Percentiles rank a stretch among this genome's conserved stretches.
phyloP scores from a whole-genome alignment of 1,140 invertebrate genomes.

The Mycetomoellerius zeteki region DNA sequence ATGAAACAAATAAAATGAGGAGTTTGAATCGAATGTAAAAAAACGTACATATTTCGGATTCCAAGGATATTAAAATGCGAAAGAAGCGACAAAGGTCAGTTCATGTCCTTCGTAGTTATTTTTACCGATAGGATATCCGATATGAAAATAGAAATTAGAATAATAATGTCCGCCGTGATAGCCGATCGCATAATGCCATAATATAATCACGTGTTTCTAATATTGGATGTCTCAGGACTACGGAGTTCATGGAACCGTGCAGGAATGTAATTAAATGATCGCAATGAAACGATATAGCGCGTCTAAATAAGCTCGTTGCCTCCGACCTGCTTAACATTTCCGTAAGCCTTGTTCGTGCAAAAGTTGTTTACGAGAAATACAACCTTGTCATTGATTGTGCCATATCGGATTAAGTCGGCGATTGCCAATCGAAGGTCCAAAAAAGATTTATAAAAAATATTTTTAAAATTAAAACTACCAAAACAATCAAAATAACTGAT shows the following conservation, averaged over 20 bases:
- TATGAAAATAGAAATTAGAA: conserved; percentile 64
- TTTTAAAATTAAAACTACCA: not conserved
- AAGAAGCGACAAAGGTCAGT: conserved; percentile 56
- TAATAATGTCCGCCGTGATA: conserved; percentile 11
- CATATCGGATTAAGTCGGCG: not conserved
- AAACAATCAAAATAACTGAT: not conserved
- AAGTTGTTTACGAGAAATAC: conserved; percentile 7
- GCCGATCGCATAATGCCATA: conserved; percentile 2
- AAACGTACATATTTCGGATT: conserved; percentile 25
- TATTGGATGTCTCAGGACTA: not conserved
- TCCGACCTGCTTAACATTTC: conserved; percentile 9
- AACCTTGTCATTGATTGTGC: not conserved
- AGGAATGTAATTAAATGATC: conserved; percentile 41
- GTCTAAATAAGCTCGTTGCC: conserved; percentile 28
- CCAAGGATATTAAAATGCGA: conserved; percentile 22
- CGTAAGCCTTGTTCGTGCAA: conserved; percentile 4
- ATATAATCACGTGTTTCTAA: conserved; percentile 36
- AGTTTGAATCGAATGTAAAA: not conserved
- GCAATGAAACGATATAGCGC: conserved; percentile 33
- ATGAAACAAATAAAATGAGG: too few species aligned
- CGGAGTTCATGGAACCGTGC: not conserved
- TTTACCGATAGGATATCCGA: conserved; percentile 50
- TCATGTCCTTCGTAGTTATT: conserved; percentile 68
- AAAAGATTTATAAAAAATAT: not conserved
- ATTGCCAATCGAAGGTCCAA: not conserved